Evolutionary conservation across 2,888 invertebrate species (phyloP), one percentile per base, ranked within the genome.

Genomic region (Eupithecia centaureata): DNA sequence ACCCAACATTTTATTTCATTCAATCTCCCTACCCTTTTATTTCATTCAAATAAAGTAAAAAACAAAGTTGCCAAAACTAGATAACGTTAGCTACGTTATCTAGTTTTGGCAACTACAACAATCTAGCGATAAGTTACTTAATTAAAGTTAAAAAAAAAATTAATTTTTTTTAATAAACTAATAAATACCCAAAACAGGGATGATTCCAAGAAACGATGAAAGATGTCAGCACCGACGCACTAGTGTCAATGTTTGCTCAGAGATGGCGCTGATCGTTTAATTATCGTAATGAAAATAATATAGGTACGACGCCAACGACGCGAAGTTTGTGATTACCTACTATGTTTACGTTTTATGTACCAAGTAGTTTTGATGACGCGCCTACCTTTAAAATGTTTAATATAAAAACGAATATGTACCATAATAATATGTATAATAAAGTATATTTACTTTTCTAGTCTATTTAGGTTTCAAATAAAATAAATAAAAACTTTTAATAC

Each of bases 241-340:
- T 63, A 58, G 52, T 70, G 32, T 33, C 51, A 32, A 33, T 60
- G 61, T 61, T 42, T 18, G 33, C 42, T 52, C 51, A 59, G 63
- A 73, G 73, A 71, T 73, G 73, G 71, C 73, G 73, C 57, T 69
- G 62, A 28, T 33, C 33, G 73, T 62, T 60, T 15, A 2, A 13
- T 32, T 32, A 47, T 4, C 22, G 47, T 22, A 22, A 47, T 22
- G 22, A 12, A 22, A 18, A 42, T 42, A 18, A 4, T 1, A 22
- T n/a, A n/a, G n/a, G n/a, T n/a, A n/a, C n/a, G n/a, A n/a, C n/a
- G n/a, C n/a, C n/a, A n/a, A n/a, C n/a, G 47, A 47, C 10, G 10
- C 18, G 42, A 42, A 42, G 18, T 47, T 47, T 12, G 10, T 18
- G 22, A 10, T 38, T 38, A 35, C 35, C 35, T 38, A 38, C 4